Conservation (phyloP, 2,113 vertebrate species). For the Glaucidium brasilianum region DNA sequence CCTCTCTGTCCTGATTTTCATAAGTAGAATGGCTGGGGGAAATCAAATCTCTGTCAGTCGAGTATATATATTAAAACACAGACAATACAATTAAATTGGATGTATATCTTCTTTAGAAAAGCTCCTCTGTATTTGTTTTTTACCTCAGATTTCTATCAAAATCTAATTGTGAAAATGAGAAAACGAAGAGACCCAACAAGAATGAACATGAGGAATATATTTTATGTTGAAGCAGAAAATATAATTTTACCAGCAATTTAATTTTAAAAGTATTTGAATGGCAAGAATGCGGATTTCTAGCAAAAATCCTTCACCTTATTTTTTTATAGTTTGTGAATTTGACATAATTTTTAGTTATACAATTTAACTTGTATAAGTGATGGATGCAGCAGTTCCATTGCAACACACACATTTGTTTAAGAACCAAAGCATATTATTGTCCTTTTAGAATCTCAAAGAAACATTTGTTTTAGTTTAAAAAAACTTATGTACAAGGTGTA, state of each 20-base stretch:
- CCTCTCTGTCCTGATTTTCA: neutral
- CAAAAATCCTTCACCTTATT: neutral
- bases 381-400: neutral
- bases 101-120: neutral
- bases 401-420: neutral
- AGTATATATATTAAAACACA: neutral
- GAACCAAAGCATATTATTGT: neutral
- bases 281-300: neutral
- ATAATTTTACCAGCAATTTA: neutral
- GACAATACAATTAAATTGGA: neutral
- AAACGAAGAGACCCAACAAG: neutral
- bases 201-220: neutral
- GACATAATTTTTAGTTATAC: neutral
- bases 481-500: neutral
- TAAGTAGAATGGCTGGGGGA: neutral
- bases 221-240: neutral
- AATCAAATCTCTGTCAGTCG: neutral
- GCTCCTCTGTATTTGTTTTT: neutral
- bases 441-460: neutral
- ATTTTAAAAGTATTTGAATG: neutral
- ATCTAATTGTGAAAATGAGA: neutral
- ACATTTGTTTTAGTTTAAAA: neutral
- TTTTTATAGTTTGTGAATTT: neutral
- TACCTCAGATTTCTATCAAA: neutral
- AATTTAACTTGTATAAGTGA: neutral